Base-by-base conservation (phyloP, 2,888 invertebrate genomes). In the Platycnemis pennipes region DNA sequence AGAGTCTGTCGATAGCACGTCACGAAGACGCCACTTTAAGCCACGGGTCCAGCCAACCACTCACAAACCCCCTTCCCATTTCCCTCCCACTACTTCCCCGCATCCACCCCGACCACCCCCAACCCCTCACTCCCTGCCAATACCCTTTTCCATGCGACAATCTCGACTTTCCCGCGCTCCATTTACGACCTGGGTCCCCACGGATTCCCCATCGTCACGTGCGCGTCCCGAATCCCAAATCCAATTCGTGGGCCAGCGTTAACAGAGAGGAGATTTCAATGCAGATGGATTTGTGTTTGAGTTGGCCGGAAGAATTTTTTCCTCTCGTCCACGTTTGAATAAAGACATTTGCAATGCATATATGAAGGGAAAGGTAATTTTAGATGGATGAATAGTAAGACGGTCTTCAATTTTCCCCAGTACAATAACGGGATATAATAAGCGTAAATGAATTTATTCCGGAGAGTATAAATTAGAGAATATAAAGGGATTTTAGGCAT, bases 1-100 rank as follows among this genome's bases (percentile, higher is more conserved):
- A 77, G 77, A 37, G 77, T 37, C 31, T 37, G 77, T 37, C 77
- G 16, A 77, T 77, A 37, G 31, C 22, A 26, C 77, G 77, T 77
- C 77, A 77, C 77, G 77, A 77, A 11, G 77, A 26, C 77, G 77
- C 77, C 77, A 77, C 37, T 77, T 77, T 77, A 77, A 77, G 77
- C 77, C 77, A 19, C 63, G 31, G 11, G 77, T 37, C 77, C 31
- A 37, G 77, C 37, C 37, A 11, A 11, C 77, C 37, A 11, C 37
- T 37, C 69, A 7, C 69, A 22, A 5, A 13, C 77, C 77, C 0
- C 31, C 37, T 11, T 13, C 37, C 31, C 31, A 37, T 37, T 11
- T 3, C 11, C 37, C 77, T 37, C 37, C 63, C 63, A 5, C 26
- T 16, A 2, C 63, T 22, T n/a, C n/a, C n/a, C n/a, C n/a, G n/a